phyloP scores from a whole-genome alignment of 2,113 vertebrate species.

The Centropus bengalensis region DNA sequence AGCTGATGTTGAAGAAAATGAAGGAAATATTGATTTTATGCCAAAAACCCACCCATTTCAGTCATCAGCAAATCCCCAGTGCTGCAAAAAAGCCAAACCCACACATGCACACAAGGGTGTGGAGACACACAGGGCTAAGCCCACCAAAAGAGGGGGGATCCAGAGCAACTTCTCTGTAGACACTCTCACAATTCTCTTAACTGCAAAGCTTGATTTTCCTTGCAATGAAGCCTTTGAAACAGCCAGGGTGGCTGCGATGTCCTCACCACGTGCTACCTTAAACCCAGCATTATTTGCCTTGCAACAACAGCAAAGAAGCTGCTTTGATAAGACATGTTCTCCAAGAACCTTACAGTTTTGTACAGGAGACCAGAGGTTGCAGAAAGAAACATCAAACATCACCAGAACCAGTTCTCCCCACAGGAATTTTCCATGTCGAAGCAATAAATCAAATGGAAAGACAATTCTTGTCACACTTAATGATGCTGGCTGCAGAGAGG shows the following conservation, averaged over 20 bases:
- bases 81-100: not conserved
- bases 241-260: not conserved
- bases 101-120: fast-evolving
- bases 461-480: not conserved
- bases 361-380: not conserved
- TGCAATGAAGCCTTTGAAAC: not conserved
- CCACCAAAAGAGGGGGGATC: not conserved
- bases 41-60: not conserved
- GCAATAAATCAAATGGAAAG: not conserved
- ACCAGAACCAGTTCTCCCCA: not conserved
- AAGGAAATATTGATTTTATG: not conserved
- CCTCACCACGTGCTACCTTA: not conserved
- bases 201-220: not conserved
- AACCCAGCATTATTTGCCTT: not conserved
- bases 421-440: not conserved
- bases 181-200: not conserved
- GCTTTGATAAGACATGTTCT: not conserved
- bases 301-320: not conserved
- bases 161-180: not conserved
- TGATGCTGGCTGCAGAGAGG: not conserved
- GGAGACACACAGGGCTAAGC: not conserved
- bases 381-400: not conserved
- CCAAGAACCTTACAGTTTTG: not conserved
- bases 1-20: not conserved
- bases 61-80: not conserved